Evolutionary conservation across 1,140 invertebrate genomes (phyloP).

Genomic region (Drosophila sp.): DNA sequence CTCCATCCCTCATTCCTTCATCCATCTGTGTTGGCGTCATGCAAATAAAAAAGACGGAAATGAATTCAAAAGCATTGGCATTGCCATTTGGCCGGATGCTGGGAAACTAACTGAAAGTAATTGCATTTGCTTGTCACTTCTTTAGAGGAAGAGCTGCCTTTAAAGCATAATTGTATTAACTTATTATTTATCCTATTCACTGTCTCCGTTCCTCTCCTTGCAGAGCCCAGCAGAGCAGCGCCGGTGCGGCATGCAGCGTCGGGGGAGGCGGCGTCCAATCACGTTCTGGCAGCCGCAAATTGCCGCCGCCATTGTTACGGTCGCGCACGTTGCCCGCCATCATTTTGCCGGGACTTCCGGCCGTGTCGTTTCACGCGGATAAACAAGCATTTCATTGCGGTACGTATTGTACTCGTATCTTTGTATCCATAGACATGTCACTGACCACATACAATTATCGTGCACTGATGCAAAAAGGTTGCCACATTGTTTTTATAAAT

Average conservation of each 20-base stretch:
- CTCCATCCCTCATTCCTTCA: no score
- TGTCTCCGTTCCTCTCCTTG: slow-evolving; percentile 64
- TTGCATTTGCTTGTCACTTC: slow-evolving; percentile 65
- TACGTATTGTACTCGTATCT: slow-evolving; percentile 61
- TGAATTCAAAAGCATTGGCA: slow-evolving; percentile 43
- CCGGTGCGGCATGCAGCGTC: slow-evolving; percentile 85
- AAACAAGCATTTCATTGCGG: slow-evolving; percentile 85
- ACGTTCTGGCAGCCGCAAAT: slow-evolving; percentile 80
- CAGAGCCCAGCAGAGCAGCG: slow-evolving; percentile 85
- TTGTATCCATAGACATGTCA: not conserved
- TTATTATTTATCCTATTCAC: slow-evolving; percentile 64
- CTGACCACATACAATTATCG: slow-evolving; percentile 15
- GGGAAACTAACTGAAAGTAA: slow-evolving; percentile 41
- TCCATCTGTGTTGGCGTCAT: slow-evolving; percentile 27
- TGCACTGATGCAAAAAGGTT: slow-evolving; percentile 2
- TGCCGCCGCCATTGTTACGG: slow-evolving; percentile 90
- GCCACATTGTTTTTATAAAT: not conserved
- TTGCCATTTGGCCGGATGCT: slow-evolving; percentile 15
- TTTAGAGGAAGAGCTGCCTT: slow-evolving; percentile 21
- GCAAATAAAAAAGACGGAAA: slow-evolving; percentile 72
- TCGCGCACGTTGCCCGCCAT: slow-evolving; percentile 95
- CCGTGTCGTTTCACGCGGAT: slow-evolving; percentile 92
- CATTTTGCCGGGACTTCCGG: slow-evolving; percentile 93
- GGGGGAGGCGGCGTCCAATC: slow-evolving; percentile 61
- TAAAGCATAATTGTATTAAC: slow-evolving; percentile 75